Evolutionary conservation across 2,797 vertebrate species (phyloP), one percentile per base, ranked within the genome.

Genomic region (Megaceryle alcyon): DNA sequence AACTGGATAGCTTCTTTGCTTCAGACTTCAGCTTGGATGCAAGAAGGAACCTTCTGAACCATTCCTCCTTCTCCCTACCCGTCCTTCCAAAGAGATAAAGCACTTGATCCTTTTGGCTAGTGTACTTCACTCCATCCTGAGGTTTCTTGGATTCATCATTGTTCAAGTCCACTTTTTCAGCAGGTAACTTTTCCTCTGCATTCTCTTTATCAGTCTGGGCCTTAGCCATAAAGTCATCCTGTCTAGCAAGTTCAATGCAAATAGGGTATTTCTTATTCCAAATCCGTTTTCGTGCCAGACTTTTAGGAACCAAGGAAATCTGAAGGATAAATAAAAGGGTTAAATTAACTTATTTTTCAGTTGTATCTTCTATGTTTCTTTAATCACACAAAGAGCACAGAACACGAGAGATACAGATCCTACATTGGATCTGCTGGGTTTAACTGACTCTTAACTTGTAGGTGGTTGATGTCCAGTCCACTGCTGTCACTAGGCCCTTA

Each of bases 181-280:
- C 63, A 72, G 95, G 22, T 7, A 72, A 82, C 71, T 98, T 98
- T 53, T 98, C 98, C 91, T 98, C 98, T 82, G 71, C 25, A 15
- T 65, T 91, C 72, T 98, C 98, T 88, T 97, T 99, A 97, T 95
- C 98, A 19, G 85, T 51, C 96, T 99, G 98, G 17, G 98, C 98
- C 92, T 99, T 99, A 17, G 99, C 99, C 98, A 99, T 99, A 91
- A 99, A 99, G 97, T 99, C 98, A 43, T 99, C 99, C 97, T 99
- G 99, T 90, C 95, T 98, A 94, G 96, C 98, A 3, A 99, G 99
- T 85, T 99, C 98, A 49, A 99, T 98, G 98, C 99, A 99, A 96
- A 99, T 99, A 1, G 99, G 99, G 73, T 99, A 99, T 90, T 99
- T 99, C 97, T 99, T 99, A 98, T 99, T 99, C 99, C 99, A 99